A percentile compares a stretch with the other conserved stretches of the same genome.
phyloP scores from a whole-genome alignment of 35 echinoderm and acorn worm genomes.

The Ophioderma brevispina region DNA sequence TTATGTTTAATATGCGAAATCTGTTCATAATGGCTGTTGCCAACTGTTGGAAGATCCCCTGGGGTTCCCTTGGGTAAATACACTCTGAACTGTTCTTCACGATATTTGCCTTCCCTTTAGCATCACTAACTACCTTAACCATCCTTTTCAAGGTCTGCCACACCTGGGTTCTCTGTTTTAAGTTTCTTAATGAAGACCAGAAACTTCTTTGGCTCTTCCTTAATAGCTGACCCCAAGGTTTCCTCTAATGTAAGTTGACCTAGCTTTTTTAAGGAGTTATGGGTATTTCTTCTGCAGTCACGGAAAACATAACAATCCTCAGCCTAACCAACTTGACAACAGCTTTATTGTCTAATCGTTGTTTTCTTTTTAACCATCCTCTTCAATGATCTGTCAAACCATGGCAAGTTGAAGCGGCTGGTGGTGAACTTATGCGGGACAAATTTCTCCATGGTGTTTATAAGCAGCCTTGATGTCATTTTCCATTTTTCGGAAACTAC shows the following conservation, averaged over 20 bases:
- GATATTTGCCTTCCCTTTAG: background rate
- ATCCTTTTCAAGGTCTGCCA: constrained; percentile 16
- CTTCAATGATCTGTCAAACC: too few species aligned
- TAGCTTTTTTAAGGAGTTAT: background rate
- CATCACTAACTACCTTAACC: background rate
- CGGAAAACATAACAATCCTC: background rate
- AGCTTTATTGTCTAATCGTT: too few species aligned
- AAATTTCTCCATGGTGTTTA: too few species aligned
- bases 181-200: background rate
- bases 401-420: too few species aligned
- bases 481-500: too few species aligned
- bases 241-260: constrained; percentile 16
- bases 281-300: background rate
- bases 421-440: too few species aligned
- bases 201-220: background rate
- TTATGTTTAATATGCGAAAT: too few species aligned
- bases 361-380: too few species aligned
- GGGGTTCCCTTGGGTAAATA: constrained; percentile 7
- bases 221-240: too few species aligned
- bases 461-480: too few species aligned
- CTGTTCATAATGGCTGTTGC: background rate
- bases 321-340: background rate
- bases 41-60: background rate
- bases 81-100: constrained; percentile 1
- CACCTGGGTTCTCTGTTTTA: background rate